Evolutionary conservation across 2,888 invertebrate genomes (phyloP).

Genomic region (Apodemia hepburni): DNA sequence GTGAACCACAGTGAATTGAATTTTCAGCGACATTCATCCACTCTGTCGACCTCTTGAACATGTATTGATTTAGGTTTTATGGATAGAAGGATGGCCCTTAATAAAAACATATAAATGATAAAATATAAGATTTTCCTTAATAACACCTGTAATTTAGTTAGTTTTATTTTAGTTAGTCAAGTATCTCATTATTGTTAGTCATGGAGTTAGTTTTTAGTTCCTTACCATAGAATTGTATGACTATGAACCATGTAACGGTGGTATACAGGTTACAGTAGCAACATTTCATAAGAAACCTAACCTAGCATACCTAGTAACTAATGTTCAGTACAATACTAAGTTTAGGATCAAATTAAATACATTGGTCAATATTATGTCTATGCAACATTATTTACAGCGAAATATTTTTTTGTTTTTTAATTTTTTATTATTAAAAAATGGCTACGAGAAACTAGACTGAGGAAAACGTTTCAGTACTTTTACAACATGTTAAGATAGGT

Average conservation of each 20-base stretch:
- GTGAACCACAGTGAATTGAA: too few species aligned
- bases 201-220: neutral
- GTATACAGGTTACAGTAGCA: constrained; percentile 14
- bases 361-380: constrained; percentile 13
- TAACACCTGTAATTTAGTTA: neutral
- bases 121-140: neutral
- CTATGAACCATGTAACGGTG: constrained; percentile 8
- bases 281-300: constrained; percentile 9
- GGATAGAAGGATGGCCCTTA: neutral
- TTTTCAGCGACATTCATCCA: too few species aligned
- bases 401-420: neutral
- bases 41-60: too few species aligned
- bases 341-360: neutral
- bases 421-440: neutral
- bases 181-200: neutral
- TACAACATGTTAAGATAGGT: too few species aligned
- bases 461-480: neutral
- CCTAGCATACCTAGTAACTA: constrained; percentile 9
- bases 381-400: constrained; percentile 9
- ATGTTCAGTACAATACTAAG: constrained; percentile 2
- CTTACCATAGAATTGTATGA: constrained; percentile 7
- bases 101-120: neutral
- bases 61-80: too few species aligned
- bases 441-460: neutral
- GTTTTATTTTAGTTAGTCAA: neutral